Percentiles rank a stretch among this genome's conserved stretches.
Evolutionary conservation across 2,113 vertebrate species (phyloP).

Genomic region (Myxocyprinus asiaticus): DNA sequence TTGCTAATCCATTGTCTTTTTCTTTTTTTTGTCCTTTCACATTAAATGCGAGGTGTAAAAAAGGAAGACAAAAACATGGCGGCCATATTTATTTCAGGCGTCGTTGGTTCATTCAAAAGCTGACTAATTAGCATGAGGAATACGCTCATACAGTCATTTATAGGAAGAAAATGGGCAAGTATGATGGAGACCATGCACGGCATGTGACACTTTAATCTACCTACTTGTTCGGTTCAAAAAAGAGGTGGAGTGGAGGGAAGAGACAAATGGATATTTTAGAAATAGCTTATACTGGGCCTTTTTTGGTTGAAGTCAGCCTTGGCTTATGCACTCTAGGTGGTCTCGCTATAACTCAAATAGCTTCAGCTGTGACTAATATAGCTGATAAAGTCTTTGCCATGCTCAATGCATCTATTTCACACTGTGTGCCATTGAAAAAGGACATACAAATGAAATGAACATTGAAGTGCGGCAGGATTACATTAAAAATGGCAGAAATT

Average conservation of each 20-base stretch:
- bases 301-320: conserved; percentile 12
- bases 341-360: conserved; percentile 22
- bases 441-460: conserved; percentile 10
- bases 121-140: conserved; percentile 5
- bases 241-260: no score
- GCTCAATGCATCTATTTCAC: conserved; percentile 19
- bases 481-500: not conserved
- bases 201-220: not conserved
- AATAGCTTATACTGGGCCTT: not conserved
- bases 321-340: conserved; percentile 20
- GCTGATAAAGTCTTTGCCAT: conserved; percentile 11
- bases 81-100: conserved; percentile 14
- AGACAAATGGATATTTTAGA: not conserved
- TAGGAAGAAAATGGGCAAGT: not conserved
- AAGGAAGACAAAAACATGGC: not conserved
- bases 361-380: conserved; percentile 32
- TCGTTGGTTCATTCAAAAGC: not conserved
- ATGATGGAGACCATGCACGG: not conserved
- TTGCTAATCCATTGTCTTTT: not conserved
- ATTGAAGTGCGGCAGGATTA: not conserved
- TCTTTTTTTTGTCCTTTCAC: not conserved
- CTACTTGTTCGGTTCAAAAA: not conserved
- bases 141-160: not conserved
- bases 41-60: not conserved
- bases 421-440: conserved; percentile 7